Base-by-base conservation (phyloP, 2,113 vertebrate species). In the Agapornis roseicollis region DNA sequence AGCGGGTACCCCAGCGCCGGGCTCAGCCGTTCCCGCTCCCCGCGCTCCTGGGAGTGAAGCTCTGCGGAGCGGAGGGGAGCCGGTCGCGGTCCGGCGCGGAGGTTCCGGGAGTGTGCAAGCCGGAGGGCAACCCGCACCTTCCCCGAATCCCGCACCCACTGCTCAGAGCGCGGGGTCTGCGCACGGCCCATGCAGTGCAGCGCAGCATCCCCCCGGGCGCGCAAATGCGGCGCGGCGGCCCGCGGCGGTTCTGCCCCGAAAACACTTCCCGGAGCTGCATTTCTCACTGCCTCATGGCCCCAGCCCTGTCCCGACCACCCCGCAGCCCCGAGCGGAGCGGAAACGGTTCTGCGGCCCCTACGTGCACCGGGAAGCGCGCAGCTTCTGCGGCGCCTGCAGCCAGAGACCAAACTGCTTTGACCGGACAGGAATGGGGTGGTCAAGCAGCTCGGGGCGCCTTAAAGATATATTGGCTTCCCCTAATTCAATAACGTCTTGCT, bases 401-500 rank as follows among this genome's bases (percentile, higher is more conserved):
- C 69, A 11, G 76, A 16, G 37, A 47, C 35, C 53, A 2, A 60
- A 28, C 0, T 23, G 49, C 80, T 85, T 29, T 27, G 89, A 37
- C 77, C 63, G 65, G 81, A n/a, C 79, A 39, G 89, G 66, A 94
- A 65, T 31, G 52, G 29, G 56, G 70, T 88, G 97, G 97, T 95
- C 97, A 96, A 95, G 78, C 77, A 9, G 53, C 42, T 82, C 60
- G 66, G 82, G 76, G 94, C 56, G 56, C 69, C 96, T 89, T 81
- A 68, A 46, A 91, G 94, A 74, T 60, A 95, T 81, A 52, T 65
- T 63, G 89, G 90, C 94, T 95, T 94, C 91, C 94, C 87, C 94
- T 97, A 98, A 98, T 97, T 98, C 97, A 97, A 97, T 98, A 97
- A 98, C 90, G 88, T 93, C 98, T 97, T 95, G 73, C 94, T 97